These are phyloP conservation scores for Eristalis arbustorum DNA, from an alignment of 2,888 invertebrate genomes.

Conservation along the genomic window DNA sequence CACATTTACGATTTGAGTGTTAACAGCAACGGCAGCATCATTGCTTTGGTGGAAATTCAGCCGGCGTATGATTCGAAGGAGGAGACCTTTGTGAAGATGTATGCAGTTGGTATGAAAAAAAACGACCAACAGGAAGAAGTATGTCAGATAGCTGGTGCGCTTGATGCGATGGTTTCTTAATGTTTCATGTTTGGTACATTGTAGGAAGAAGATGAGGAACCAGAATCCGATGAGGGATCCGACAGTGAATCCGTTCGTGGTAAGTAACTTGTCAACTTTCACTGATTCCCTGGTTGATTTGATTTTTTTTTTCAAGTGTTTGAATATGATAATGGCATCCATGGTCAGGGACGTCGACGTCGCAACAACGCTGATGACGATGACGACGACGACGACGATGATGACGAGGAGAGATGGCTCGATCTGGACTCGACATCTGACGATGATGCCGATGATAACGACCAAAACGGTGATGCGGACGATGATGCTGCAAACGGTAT, in stretches of 20 bases:
- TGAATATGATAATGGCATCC: slow-evolving; percentile 73
- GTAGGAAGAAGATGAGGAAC: slow-evolving; percentile 85
- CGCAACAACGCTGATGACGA: slow-evolving; percentile 71
- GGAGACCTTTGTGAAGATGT: slow-evolving; percentile 94
- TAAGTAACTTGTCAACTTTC: slow-evolving; percentile 68
- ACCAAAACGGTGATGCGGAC: slow-evolving; percentile 61
- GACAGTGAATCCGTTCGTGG: slow-evolving; percentile 78
- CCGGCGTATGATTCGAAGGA: slow-evolving; percentile 91
- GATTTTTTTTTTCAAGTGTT: slow-evolving; percentile 72
- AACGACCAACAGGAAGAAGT: slow-evolving; percentile 95
- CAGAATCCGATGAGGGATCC: slow-evolving; percentile 83
- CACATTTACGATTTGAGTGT: slow-evolving; percentile 93
- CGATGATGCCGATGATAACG: slow-evolving; percentile 61
- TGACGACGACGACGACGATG: slow-evolving; percentile 72
- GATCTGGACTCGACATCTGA: slow-evolving; percentile 70
- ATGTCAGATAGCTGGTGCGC: slow-evolving; percentile 66
- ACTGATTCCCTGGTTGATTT: neutral
- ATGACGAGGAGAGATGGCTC: slow-evolving; percentile 72
- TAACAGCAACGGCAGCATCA: slow-evolving; percentile 91
- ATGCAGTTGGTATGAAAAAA: slow-evolving; percentile 93
- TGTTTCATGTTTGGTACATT: slow-evolving; percentile 67
- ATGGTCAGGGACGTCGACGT: slow-evolving; percentile 41
- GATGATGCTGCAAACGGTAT: slow-evolving; percentile 63
- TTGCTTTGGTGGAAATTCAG: slow-evolving; percentile 95
- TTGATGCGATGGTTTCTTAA: neutral